Evolutionary conservation across 2,888 invertebrate species (phyloP), one percentile per base, ranked within the genome.

Genomic region (Folsomia candida): DNA sequence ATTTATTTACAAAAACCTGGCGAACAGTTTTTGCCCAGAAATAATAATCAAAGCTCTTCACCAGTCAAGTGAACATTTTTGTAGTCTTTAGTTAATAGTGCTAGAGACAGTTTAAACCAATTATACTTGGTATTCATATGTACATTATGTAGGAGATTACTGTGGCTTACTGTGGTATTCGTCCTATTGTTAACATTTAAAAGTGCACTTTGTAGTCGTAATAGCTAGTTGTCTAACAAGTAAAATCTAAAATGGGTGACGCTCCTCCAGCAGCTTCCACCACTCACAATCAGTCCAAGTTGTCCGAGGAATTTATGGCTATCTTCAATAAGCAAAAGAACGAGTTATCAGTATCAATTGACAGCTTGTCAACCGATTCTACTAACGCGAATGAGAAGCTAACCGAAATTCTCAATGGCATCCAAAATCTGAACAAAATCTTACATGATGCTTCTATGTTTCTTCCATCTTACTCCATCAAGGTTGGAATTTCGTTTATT

Each of bases 361-460:
- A 67, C 20, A 83, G 69, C 37, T 62, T 81, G 6, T 68, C 68
- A 18, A 2, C 65, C 24, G 59, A 70, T 29, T 64, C 72, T n/a
- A 67, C 63, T 61, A 54, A 68, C 60, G 27, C 87, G 72, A 57
- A 83, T 89, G 63, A 85, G 87, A 1, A 84, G 84, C 64, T 87
- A 88, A 79, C 91, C 92, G 80, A 88, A 89, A 87, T 90, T n/a
- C 89, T 88, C 69, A 86, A 88, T 79, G 89, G 91, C 81, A 87
- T 93, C 26, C 88, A 90, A 80, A 87, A 89, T 74, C 83, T 93
- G 72, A 92, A 92, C 81, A 90, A 90, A 81, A 90, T 90, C 84
- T 86, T 93, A 26, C 89, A 92, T 0, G 88, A 90, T 72, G 92
- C 92, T 18, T 89, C 90, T 57, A 87, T 91, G 81, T 93, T 92